Conservation (phyloP, 2,797 vertebrate species). For the Orestias chungarensis region DNA sequence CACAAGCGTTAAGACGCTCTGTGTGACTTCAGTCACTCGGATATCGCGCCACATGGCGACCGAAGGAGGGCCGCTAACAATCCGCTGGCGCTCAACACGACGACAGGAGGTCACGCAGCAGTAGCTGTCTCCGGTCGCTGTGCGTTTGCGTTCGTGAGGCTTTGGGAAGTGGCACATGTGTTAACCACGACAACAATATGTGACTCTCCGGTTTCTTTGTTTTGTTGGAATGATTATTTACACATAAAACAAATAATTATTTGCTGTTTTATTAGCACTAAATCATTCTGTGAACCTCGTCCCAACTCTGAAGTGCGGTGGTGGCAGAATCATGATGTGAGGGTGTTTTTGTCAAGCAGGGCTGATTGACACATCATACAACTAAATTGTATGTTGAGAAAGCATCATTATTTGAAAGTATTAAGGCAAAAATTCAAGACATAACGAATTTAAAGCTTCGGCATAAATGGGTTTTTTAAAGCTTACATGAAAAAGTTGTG, state of each 20-base stretch:
- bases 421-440: neutral
- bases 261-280: neutral
- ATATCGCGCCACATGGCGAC: slow-evolving; percentile 16
- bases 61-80: slow-evolving; percentile 41
- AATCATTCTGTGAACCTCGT: neutral
- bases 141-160: slow-evolving; percentile 1
- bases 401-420: neutral
- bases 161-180: slow-evolving; percentile 18
- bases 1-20: too few relatives aligned
- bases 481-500: neutral
- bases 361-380: neutral
- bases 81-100: slow-evolving; percentile 33
- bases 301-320: neutral
- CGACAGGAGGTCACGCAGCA: slow-evolving; percentile 38
- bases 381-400: too few relatives aligned
- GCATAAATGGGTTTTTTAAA: neutral
- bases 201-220: slow-evolving; percentile 18
- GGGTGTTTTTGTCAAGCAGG: neutral
- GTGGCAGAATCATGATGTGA: neutral
- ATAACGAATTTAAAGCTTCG: neutral
- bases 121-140: neutral
- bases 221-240: neutral
- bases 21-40: slow-evolving; percentile 37
- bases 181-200: slow-evolving; percentile 27
- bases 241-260: neutral